Conservation (phyloP, 2,888 invertebrate genomes). For the Pterostichus madidus region DNA sequence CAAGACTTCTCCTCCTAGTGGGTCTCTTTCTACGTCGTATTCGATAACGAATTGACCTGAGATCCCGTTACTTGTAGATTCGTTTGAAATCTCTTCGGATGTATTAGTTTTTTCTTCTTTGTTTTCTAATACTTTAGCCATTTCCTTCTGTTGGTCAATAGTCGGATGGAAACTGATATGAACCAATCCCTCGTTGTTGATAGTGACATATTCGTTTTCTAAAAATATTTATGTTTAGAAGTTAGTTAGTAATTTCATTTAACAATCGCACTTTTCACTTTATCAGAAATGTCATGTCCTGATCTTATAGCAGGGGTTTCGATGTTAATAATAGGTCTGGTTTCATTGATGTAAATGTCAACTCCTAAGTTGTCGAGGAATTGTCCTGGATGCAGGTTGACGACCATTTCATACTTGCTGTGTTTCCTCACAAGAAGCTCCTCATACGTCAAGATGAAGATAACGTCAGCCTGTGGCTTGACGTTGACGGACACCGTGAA, state of each 20-base stretch:
- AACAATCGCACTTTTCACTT: not conserved
- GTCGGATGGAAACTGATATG: slow-evolving; percentile 5
- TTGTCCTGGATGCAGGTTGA: slow-evolving; percentile 85
- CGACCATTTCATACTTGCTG: slow-evolving; percentile 84
- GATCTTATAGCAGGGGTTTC: slow-evolving; percentile 83
- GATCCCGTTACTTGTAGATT: slow-evolving; percentile 72
- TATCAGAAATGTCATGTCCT: slow-evolving; percentile 80
- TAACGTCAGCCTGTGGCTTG: slow-evolving; percentile 81
- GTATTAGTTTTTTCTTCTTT: no score
- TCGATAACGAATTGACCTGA: slow-evolving; percentile 81
- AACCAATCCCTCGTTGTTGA: not conserved
- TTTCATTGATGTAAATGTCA: slow-evolving; percentile 83
- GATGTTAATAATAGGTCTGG: slow-evolving; percentile 80
- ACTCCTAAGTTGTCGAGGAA: slow-evolving; percentile 83
- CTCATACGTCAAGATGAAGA: slow-evolving; percentile 87
- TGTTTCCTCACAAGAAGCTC: slow-evolving; percentile 83
- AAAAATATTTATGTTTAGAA: not conserved
- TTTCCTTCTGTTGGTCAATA: slow-evolving; percentile 52
- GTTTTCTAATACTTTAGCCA: slow-evolving; percentile 25
- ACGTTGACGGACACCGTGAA: slow-evolving; percentile 85
- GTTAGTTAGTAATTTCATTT: no score
- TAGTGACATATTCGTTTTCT: not conserved
- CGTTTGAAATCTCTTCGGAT: not conserved
- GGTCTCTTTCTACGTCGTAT: slow-evolving; percentile 80
- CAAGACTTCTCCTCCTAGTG: slow-evolving; percentile 75